A percentile compares a stretch with the other conserved stretches of the same genome.
Evolutionary conservation across 1,140 invertebrate species (phyloP).

Genomic region (Metopolophium dirhodum): DNA sequence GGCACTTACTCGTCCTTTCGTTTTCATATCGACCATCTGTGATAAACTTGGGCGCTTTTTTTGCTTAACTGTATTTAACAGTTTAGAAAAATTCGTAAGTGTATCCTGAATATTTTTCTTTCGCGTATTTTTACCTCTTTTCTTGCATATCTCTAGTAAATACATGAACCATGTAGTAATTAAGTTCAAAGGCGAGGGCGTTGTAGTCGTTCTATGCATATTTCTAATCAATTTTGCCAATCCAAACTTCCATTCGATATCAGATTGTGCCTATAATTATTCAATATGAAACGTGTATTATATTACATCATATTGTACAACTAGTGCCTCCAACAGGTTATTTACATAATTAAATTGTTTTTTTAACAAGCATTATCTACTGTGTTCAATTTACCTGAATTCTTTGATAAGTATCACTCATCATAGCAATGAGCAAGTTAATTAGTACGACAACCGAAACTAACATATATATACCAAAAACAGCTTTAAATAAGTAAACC

Average conservation of each 20-base stretch:
- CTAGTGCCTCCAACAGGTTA: neutral
- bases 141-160: conserved; percentile 80
- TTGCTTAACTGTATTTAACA: conserved; percentile 65
- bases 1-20: conserved; percentile 74
- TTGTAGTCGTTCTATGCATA: conserved; percentile 97
- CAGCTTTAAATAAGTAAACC: conserved; percentile 79
- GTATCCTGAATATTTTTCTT: conserved; percentile 33
- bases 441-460: conserved; percentile 98
- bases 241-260: conserved; percentile 99
- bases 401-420: conserved; percentile 99
- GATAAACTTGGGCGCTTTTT: conserved; percentile 81
- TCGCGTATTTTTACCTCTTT: conserved; percentile 66
- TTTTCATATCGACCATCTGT: conserved; percentile 75
- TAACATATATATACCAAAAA: conserved; percentile 94
- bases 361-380: neutral
- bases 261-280: conserved; percentile 88
- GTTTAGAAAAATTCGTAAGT: conserved; percentile 41
- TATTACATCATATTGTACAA: neutral
- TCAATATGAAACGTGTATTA: neutral
- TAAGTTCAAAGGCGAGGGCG: conserved; percentile 95
- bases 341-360: neutral
- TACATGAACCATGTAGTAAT: conserved; percentile 92
- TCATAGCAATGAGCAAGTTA: conserved; percentile 99
- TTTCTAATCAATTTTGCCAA: conserved; percentile 97
- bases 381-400: conserved; percentile 77